Evolutionary conservation across 2,797 vertebrate genomes (phyloP), one percentile per base, ranked within the genome.

Genomic region (Glyptemys insculpta): DNA sequence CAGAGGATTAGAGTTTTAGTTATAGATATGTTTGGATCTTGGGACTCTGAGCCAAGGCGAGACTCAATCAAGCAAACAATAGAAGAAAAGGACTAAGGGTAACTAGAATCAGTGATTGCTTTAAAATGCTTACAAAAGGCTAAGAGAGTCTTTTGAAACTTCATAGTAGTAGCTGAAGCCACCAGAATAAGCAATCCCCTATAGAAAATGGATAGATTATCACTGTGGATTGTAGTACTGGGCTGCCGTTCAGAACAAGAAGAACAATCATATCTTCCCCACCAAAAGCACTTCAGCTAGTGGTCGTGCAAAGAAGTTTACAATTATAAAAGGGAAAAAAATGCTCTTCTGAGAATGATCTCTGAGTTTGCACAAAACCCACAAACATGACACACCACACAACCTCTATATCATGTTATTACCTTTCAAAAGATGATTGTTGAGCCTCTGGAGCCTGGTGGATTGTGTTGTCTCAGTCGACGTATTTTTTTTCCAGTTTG

Each of bases 401-500:
- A 49, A 49, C 41, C 44, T 78, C 4, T 78, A 29, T 31, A 47
- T 78, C 47, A 49, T 31, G 41, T 10, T 78, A 49, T 49, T 31
- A 78, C 27, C 82, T 94, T 92, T 93, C 90, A 90, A 91, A 81
- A 10, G 57, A 54, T 83, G 52, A 53, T 84, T 94, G 78, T 57
- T 84, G n/a, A 87, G 85, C 68, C 94, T 59, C 34, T 87, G 85
- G 91, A 95, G 44, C 14, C 52, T 93, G 27, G 12, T 85, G 21
- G 9, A 91, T 91, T 89, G 79, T 85, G 50, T 44, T 68, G 80
- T 86, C 81, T 90, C 52, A 90, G 85, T 68, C 74, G 81, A 87
- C 80, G 72, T 94, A 50, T 21, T 83, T 93, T 53, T 53, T 96
- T 93, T 53, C 91, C 31, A 78, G 8, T 87, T 94, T 87, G 89